Base-by-base conservation (phyloP, 2,888 invertebrate species). In the Drosophila nr. fundita region DNA sequence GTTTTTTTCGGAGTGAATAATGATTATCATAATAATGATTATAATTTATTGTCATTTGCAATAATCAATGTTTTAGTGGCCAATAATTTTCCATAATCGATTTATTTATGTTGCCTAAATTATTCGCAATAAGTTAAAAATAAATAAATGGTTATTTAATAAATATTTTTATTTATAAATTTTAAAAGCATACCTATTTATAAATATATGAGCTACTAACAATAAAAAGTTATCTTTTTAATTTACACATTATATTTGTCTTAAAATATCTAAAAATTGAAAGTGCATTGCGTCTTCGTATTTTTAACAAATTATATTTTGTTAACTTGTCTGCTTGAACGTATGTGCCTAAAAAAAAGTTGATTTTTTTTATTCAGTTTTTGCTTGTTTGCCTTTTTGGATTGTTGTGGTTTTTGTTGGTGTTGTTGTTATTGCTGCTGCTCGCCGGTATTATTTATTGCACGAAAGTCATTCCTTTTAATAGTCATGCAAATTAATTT, bases 401-500 rank as follows among this genome's bases (percentile, higher is more conserved):
- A 42, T 70, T 83, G 66, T 66, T 64, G 63, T 71, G 66, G 58
- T n/a, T 55, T 34, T 57, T 76, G 61, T 60, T 48, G 50, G 7
- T 67, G 50, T 64, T 62, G 69, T 70, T 74, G 77, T 62, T 78
- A 62, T 57, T 75, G 68, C 24, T 66, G 63, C 29, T 68, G 69
- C 29, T 65, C 53, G 55, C 53, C 57, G 65, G 75, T 70, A 88
- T 85, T 86, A 86, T 86, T 86, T 86, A 86, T 86, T 90, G 87
- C 90, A 83, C 89, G 90, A 86, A 86, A 86, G 90, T 88, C 90
- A 86, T 90, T 88, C 90, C 80, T 80, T 82, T 90, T 91, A 87
- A 90, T 91, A 88, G 86, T 90, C 90, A 90, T 90, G 91, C 91
- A 91, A 90, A 91, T 90, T 91, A 90, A 90, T 90, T 90, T 90